Conservation (phyloP, 2,113 vertebrate genomes). For the Laterallus jamaicensis region DNA sequence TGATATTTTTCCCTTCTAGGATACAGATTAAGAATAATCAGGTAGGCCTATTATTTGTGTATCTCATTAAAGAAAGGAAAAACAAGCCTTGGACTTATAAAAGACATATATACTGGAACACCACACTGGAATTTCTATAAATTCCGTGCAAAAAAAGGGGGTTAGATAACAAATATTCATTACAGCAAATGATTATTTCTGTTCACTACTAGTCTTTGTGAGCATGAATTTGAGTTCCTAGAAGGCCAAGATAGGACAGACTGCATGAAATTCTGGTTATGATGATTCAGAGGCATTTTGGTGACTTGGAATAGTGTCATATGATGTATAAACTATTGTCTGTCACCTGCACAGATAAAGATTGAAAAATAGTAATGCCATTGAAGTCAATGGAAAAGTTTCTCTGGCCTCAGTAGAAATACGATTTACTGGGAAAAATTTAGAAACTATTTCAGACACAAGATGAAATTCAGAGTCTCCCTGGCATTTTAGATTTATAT, state of each 20-base stretch:
- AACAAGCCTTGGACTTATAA: neutral
- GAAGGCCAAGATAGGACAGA: neutral
- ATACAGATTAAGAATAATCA: neutral
- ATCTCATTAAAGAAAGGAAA: neutral
- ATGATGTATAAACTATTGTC: neutral
- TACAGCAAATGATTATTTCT: neutral
- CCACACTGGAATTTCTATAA: neutral
- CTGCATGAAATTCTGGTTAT: neutral
- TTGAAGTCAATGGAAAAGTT: neutral
- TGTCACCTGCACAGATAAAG: neutral
- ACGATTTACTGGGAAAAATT: neutral
- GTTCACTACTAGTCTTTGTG: neutral
- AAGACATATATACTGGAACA: neutral
- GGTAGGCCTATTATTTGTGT: neutral
- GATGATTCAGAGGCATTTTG: neutral
- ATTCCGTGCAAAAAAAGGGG: neutral
- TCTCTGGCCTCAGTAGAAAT: neutral
- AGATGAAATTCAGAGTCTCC: neutral
- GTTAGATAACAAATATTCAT: neutral
- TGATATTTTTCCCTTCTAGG: accelerated
- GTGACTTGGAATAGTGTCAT: neutral
- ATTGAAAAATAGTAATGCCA: neutral
- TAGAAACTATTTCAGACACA: neutral
- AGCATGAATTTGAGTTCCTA: neutral
- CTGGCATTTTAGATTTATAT: neutral